Evolutionary conservation across 2,113 vertebrate species (phyloP).

Genomic region (Vombatus ursinus): DNA sequence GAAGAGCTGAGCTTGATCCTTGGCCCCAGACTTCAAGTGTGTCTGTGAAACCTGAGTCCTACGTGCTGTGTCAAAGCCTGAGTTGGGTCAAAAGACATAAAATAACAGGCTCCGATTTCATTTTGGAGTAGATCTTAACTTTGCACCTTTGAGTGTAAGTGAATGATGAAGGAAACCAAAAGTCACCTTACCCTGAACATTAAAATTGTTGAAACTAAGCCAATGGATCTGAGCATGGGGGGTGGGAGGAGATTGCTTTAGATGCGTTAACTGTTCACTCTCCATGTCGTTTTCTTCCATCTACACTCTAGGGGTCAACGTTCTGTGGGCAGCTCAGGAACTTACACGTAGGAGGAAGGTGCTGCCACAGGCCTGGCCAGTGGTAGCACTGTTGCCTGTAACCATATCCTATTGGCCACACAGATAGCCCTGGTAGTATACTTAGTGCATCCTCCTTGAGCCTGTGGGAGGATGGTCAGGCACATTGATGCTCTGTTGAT

Average conservation of each 20-base stretch:
- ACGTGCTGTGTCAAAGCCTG: not conserved
- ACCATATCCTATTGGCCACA: not conserved
- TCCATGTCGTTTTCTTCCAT: not conserved
- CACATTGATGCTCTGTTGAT: not conserved
- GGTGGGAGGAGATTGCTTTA: not conserved
- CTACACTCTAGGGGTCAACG: not conserved
- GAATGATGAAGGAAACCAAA: not conserved
- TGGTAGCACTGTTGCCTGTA: not conserved
- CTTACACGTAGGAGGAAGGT: not conserved
- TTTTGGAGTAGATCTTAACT: not conserved
- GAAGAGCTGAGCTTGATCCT: not conserved
- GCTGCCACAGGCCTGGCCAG: not conserved
- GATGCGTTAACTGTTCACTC: not conserved
- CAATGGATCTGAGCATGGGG: not conserved
- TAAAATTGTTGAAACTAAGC: not conserved
- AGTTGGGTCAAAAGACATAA: not conserved
- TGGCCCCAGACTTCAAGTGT: slow-evolving; percentile 15
- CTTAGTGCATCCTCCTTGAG: not conserved
- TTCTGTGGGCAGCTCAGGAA: not conserved
- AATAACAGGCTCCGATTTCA: not conserved
- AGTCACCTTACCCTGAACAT: slow-evolving; percentile 19
- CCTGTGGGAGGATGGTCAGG: not conserved
- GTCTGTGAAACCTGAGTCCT: not conserved
- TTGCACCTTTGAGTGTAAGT: slow-evolving; percentile 7
- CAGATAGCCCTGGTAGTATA: not conserved